Percentiles rank a stretch among this genome's conserved stretches.
These are phyloP conservation scores for Pyrocephalus nanus DNA, from an alignment of 2,797 vertebrate species.

Conservation along the genomic window DNA sequence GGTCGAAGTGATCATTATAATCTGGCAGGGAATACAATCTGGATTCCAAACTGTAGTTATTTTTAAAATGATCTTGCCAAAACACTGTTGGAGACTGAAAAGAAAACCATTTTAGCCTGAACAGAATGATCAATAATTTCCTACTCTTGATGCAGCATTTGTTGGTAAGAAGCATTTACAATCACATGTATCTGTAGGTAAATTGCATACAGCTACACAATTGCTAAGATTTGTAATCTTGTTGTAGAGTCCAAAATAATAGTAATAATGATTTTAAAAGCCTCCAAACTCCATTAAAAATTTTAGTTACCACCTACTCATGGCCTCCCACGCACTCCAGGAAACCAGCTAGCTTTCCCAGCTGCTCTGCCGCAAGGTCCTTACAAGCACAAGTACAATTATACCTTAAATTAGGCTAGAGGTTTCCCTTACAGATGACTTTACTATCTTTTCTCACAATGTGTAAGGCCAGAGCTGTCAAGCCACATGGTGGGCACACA, in stretches of 20 bases:
- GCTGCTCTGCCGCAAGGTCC: constrained; percentile 2
- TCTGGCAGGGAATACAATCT: constrained; percentile 41
- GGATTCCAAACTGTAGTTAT: constrained; percentile 38
- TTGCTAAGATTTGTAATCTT: background rate
- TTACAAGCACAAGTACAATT: background rate
- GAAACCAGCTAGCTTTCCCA: constrained; percentile 32
- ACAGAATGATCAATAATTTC: background rate
- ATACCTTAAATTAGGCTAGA: background rate
- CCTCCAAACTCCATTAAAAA: background rate
- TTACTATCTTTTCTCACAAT: background rate
- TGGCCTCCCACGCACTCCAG: background rate
- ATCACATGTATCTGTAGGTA: background rate
- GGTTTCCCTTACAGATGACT: background rate
- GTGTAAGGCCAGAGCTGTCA: background rate
- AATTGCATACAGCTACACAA: background rate
- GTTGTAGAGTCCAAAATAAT: background rate
- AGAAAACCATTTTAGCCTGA: background rate
- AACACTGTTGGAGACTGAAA: background rate
- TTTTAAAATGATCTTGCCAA: constrained; percentile 44
- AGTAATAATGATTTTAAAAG: background rate
- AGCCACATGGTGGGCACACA: accelerated
- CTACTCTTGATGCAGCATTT: background rate
- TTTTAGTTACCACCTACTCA: constrained; percentile 60
- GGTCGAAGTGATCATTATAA: constrained; percentile 58
- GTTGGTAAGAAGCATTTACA: background rate